Evolutionary conservation across 1,140 invertebrate genomes (phyloP).

Genomic region (Diorhabda elongata): DNA sequence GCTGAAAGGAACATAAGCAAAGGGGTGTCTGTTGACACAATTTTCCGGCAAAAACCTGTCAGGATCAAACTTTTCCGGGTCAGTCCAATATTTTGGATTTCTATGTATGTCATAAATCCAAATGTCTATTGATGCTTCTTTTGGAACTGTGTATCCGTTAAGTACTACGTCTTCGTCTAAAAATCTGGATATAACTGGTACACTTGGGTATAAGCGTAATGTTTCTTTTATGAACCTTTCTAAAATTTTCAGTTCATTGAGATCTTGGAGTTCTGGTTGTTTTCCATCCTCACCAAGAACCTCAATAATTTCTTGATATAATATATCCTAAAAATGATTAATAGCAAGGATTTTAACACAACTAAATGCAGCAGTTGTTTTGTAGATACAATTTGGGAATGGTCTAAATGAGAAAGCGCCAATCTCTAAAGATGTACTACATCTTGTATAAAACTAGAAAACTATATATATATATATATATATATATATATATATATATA

Average conservation of each 20-base stretch:
- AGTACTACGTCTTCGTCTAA: slow-evolving; percentile 49
- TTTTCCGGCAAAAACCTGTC: slow-evolving; percentile 64
- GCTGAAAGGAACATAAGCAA: slow-evolving; percentile 62
- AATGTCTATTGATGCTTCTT: slow-evolving; percentile 2
- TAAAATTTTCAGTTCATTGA: slow-evolving; percentile 60
- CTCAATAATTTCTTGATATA: slow-evolving; percentile 14
- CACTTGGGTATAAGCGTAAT: slow-evolving; percentile 62
- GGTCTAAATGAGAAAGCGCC: too few relatives aligned
- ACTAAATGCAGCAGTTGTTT: too few relatives aligned
- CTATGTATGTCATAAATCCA: slow-evolving; percentile 32
- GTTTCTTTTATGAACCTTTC: slow-evolving; percentile 65
- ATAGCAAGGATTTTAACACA: too few relatives aligned
- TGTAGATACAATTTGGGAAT: too few relatives aligned
- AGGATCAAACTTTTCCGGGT: slow-evolving; percentile 65
- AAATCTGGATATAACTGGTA: slow-evolving; percentile 59
- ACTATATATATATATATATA: too few relatives aligned
- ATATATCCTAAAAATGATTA: slow-evolving; percentile 62
- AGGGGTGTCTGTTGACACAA: slow-evolving; percentile 48
- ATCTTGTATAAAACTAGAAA: too few relatives aligned
- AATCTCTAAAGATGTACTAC: too few relatives aligned
- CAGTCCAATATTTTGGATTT: slow-evolving; percentile 50
- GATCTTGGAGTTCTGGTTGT: slow-evolving; percentile 54
- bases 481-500: too few relatives aligned
- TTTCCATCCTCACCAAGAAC: slow-evolving; percentile 48
- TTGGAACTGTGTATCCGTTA: slow-evolving; percentile 9